These are phyloP conservation scores for Crax fasciolata DNA, from an alignment of 2,797 vertebrate genomes.

Conservation along the genomic window DNA sequence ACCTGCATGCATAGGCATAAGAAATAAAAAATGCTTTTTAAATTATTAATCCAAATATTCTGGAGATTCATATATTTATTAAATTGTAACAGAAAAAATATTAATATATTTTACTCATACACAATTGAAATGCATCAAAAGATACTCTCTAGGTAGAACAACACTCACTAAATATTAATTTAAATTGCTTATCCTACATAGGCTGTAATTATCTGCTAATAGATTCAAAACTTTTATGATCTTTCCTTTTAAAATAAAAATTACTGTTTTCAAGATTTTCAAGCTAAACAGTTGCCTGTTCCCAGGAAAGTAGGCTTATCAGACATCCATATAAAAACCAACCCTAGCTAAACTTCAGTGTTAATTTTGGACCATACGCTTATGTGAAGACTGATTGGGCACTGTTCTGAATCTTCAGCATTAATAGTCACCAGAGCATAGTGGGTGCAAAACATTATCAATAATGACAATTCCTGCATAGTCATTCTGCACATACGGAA, in stretches of 20 bases:
- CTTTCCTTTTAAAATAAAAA: conserved; percentile 15
- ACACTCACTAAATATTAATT: neutral
- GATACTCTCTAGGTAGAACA: neutral
- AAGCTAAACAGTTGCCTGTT: neutral
- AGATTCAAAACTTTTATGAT: neutral
- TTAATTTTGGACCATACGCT: neutral
- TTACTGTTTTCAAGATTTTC: neutral
- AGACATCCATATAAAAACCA: neutral
- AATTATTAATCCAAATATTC: neutral
- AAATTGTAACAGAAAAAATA: neutral
- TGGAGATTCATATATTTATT: neutral
- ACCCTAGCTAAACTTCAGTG: neutral
- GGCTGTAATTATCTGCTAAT: neutral
- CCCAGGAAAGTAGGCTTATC: neutral
- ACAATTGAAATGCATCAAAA: conserved; percentile 7
- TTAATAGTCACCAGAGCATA: neutral
- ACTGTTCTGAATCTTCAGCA: neutral
- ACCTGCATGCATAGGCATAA: conserved; percentile 80
- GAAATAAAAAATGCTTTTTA: conserved; percentile 25
- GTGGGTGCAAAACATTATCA: neutral
- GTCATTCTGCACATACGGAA: neutral
- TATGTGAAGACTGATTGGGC: neutral
- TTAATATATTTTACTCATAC: neutral
- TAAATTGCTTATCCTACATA: neutral
- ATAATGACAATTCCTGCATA: neutral